These are phyloP conservation scores for Drosophila borealis DNA, from an alignment of 2,888 invertebrate genomes.

Conservation along the genomic window DNA sequence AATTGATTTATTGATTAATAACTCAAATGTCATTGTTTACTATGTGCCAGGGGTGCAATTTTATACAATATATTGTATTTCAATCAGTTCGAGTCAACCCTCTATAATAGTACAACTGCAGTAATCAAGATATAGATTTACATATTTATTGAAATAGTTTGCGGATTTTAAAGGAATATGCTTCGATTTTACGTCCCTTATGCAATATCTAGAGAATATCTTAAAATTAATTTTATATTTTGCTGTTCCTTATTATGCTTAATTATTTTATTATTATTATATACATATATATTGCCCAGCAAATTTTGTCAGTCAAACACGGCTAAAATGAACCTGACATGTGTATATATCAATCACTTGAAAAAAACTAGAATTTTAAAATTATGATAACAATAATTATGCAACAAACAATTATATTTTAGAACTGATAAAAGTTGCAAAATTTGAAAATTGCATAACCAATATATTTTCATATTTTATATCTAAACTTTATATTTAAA, in stretches of 20 bases:
- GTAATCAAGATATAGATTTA: not conserved
- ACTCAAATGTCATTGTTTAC: not conserved
- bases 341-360: too few relatives aligned
- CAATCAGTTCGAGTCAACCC: not conserved
- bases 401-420: not conserved
- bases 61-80: not conserved
- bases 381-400: not conserved
- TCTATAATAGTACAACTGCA: not conserved
- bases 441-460: not conserved
- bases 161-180: too few relatives aligned
- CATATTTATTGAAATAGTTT: too few relatives aligned
- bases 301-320: not conserved
- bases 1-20: not conserved
- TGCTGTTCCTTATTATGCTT: too few relatives aligned
- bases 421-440: not conserved
- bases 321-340: not conserved
- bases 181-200: too few relatives aligned
- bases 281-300: not conserved
- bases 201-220: too few relatives aligned
- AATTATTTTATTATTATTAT: too few relatives aligned
- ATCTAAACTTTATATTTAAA: slow-evolving; percentile 40
- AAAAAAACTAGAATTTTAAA: not conserved
- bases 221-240: too few relatives aligned
- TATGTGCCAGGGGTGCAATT: not conserved
- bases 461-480: not conserved